Conservation (phyloP, 2,888 invertebrate species). For the Acholoe squamosa region DNA sequence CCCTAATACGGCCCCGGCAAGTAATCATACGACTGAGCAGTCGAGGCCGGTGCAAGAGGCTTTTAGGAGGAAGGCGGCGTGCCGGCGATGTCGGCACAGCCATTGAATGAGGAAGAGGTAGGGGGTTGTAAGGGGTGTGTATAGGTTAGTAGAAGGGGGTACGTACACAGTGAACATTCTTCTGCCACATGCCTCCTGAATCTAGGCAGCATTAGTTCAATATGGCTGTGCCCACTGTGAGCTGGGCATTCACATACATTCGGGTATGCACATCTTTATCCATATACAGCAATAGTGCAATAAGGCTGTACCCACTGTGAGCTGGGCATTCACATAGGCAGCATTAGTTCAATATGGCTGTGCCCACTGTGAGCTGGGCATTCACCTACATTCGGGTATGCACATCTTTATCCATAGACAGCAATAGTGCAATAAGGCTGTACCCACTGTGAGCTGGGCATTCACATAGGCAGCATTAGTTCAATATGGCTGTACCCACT, state of each 20-base stretch:
- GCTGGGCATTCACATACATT: not conserved
- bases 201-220: constrained; percentile 50
- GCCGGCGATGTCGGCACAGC: not conserved
- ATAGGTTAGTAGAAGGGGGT: not conserved
- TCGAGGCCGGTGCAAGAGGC: constrained; percentile 4
- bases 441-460: too few species aligned
- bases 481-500: constrained; percentile 27
- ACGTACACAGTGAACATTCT: not conserved
- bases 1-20: not conserved
- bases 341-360: constrained; percentile 52
- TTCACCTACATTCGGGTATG: constrained; percentile 26
- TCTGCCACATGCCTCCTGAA: not conserved
- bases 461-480: constrained; percentile 45
- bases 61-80: not conserved
- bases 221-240: constrained; percentile 20
- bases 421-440: not conserved
- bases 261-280: not conserved
- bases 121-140: too few species aligned
- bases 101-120: not conserved
- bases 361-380: not conserved
- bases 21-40: constrained; percentile 50
- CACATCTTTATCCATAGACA: not conserved
- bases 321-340: too few species aligned
- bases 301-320: too few species aligned
- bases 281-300: not conserved